Base-by-base conservation (phyloP, 1,140 invertebrate species). In the Stegodyphus mimosarum region DNA sequence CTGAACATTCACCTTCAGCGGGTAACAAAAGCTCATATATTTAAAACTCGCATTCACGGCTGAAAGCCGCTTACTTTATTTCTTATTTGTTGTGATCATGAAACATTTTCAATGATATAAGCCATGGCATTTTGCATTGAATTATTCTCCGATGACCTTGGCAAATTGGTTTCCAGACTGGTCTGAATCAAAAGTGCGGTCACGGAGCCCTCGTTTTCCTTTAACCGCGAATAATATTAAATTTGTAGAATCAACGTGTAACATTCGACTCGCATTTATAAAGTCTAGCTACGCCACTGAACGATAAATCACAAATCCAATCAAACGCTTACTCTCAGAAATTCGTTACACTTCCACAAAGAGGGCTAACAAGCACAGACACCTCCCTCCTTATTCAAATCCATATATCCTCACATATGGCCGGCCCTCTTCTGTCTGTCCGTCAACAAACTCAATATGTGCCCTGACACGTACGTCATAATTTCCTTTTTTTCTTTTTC, bases 401-500 rank as follows among this genome's bases (percentile, higher is more conserved):
- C 64, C 18, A n/a, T 18, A 18, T 50, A 78, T 78, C 50, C 49
- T 13, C 64, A 17, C 52, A 71, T 53, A 49, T 53, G 66, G 67
- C 51, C 67, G 9, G 53, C 77, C 67, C 67, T 50, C 67, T 18
- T n/a, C 64, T 78, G 75, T 78, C 63, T 64, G 75, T 17, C 75
- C 77, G 77, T 79, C 77, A 79, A 79, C 77, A 79, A 79, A 66
- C 77, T 50, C 77, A 79, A 79, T 79, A 79, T 79, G 77, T 60
- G 75, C 77, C 77, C 3, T 70, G 77, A 79, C 77, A 79, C 64
- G 17, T 15, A 53, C 77, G 77, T 79, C 77, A 79, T 71, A 78
- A 67, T 78, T 79, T 18, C 63, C 55, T 66, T 78, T 52, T 71
- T 79, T 79, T 78, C 51, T 71, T 52, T 17, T 64, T 51, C 15